Conservation (phyloP, 2,113 vertebrate species). For the Aegithalos caudatus region DNA sequence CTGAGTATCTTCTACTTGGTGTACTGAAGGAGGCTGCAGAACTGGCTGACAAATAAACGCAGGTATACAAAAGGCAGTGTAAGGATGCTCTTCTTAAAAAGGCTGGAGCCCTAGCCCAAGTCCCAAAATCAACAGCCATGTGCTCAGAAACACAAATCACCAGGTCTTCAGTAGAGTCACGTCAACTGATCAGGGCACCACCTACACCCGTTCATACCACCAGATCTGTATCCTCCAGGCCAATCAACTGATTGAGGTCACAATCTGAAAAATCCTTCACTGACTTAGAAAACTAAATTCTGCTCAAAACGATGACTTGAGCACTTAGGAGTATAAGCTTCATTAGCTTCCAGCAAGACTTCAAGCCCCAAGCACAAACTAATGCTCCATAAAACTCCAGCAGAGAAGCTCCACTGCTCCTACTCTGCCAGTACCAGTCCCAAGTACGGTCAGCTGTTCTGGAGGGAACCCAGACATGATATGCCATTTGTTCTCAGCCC, state of each 20-base stretch:
- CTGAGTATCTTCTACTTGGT: background rate
- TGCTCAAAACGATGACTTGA: background rate
- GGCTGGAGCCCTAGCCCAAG: background rate
- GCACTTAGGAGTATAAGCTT: background rate
- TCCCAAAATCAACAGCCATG: background rate
- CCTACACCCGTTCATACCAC: background rate
- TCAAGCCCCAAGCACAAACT: background rate
- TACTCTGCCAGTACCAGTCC: background rate
- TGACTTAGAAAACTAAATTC: background rate
- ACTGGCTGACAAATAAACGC: background rate
- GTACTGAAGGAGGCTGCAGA: background rate
- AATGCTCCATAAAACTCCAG: background rate
- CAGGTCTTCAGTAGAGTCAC: fast-evolving
- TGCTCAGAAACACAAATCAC: background rate
- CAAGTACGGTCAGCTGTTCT: background rate
- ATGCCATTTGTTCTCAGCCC: background rate
- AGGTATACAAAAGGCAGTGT: background rate
- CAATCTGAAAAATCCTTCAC: background rate
- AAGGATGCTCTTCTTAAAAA: background rate
- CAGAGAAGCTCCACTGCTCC: background rate
- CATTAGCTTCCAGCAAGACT: background rate
- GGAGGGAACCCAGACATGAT: background rate
- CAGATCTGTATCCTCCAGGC: background rate
- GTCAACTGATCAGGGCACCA: background rate
- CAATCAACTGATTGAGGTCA: background rate